Base-by-base conservation (phyloP, 2,888 invertebrate species). In the Watsonalla cultraria region DNA sequence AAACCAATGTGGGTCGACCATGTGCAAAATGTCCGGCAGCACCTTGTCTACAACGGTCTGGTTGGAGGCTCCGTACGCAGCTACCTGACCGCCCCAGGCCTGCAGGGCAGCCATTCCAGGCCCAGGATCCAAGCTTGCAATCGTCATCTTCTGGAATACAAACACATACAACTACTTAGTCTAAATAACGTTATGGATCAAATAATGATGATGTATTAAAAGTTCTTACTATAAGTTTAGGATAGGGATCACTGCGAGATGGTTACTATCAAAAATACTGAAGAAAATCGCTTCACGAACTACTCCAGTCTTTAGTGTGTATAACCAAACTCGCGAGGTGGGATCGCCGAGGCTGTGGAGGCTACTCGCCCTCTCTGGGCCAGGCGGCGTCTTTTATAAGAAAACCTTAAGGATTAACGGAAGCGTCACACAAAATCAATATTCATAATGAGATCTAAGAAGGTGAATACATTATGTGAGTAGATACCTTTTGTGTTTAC, bases 11-110 rank as follows among this genome's bases (percentile, higher is more conserved):
- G 95, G 91, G 78, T 95, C 95, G 64, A 96, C 90, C 91, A 96
- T 87, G 78, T 94, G 94, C 63, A 95, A 88, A 94, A 96, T 94
- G 51, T 96, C 95, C 14, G 94, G 92, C 51, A 92, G 90, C 65
- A 95, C 95, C 84, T 94, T 95, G 87, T 97, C 97, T 67, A 95
- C 96, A 64, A 96, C 96, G 59, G 96, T 96, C 74, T 94, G 92
- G 86, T 96, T 96, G 59, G 92, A 74, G 70, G 92, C 78, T 72
- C 91, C 86, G 69, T 92, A 86, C 47, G 87, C 85, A 47, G 84
- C 86, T 56, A 90, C 82, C 65, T 87, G 86, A 46, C 89, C 89
- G 59, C 87, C 88, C 90, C 90, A 91, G 52, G 89, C 81, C 69
- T 91, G 89, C 58, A 91, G 72, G 52, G 91, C 89, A 54, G 90